phyloP scores from a whole-genome alignment of 2,113 vertebrate species.

The Ochotona curzoniae region DNA sequence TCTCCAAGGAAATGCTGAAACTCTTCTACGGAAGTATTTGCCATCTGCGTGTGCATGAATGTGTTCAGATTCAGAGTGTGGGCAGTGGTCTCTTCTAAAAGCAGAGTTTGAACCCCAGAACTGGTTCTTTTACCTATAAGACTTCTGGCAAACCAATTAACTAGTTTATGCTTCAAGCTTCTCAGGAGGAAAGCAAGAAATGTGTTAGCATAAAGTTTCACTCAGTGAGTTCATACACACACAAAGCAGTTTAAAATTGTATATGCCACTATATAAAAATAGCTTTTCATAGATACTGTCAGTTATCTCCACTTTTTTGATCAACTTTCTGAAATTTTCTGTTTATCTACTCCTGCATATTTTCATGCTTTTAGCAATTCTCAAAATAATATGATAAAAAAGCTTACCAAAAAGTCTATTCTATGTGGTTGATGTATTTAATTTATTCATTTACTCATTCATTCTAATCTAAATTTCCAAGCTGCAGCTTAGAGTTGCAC shows the following conservation, averaged over 20 bases:
- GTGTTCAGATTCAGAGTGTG: neutral
- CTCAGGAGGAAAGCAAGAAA: neutral
- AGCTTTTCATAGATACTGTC: neutral
- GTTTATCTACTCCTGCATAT: neutral
- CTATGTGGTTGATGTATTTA: neutral
- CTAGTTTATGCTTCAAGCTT: neutral
- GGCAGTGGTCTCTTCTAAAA: neutral
- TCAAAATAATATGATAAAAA: neutral
- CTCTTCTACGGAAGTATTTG: neutral
- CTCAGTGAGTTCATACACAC: neutral
- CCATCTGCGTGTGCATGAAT: neutral
- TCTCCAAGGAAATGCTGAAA: neutral
- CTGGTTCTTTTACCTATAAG: neutral
- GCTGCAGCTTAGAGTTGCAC: neutral
- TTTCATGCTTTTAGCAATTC: slow-evolving; percentile 1
- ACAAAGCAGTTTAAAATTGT: neutral
- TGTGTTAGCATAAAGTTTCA: neutral
- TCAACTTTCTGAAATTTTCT: neutral
- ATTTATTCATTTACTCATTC: neutral
- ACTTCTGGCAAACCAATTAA: neutral
- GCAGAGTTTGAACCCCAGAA: neutral
- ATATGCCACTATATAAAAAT: neutral
- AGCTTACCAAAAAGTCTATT: neutral
- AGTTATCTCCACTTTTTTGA: neutral
- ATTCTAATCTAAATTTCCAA: slow-evolving; percentile 37